Evolutionary conservation across 2,888 invertebrate genomes (phyloP).

Genomic region (Zaprionus bogoriensis): DNA sequence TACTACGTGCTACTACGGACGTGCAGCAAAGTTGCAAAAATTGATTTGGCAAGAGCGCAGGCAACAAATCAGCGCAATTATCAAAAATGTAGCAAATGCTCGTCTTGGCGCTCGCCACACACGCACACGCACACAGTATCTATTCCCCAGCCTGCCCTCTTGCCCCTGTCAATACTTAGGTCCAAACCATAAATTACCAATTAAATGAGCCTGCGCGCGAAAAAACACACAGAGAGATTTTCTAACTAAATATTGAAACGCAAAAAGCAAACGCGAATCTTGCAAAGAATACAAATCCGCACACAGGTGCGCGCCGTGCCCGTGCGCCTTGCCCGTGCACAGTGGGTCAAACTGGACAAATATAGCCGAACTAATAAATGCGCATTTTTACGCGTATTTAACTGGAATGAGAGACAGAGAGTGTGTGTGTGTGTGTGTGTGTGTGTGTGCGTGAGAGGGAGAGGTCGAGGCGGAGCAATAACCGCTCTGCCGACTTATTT

Average conservation of each 20-base stretch:
- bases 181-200: conserved; percentile 70
- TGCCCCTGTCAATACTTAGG: background rate
- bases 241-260: conserved; percentile 72
- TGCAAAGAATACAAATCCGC: conserved; percentile 49
- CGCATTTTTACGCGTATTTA: conserved; percentile 34
- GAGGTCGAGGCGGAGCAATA: background rate
- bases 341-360: conserved; percentile 32
- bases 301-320: conserved; percentile 10
- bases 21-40: conserved; percentile 71
- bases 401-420: background rate
- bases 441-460: background rate
- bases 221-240: conserved; percentile 44
- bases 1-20: conserved; percentile 40
- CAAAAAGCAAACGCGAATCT: conserved; percentile 62
- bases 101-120: conserved; percentile 9
- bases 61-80: conserved; percentile 70
- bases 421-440: background rate
- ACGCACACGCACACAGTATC: conserved; percentile 34
- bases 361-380: conserved; percentile 22
- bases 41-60: conserved; percentile 50
- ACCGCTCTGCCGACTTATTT: background rate
- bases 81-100: conserved; percentile 51
- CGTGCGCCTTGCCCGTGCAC: conserved; percentile 11
- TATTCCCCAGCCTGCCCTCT: background rate
- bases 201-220: conserved; percentile 75